Base-by-base conservation (phyloP, 2,888 invertebrate genomes). In the Lasioglossum zephyrum region DNA sequence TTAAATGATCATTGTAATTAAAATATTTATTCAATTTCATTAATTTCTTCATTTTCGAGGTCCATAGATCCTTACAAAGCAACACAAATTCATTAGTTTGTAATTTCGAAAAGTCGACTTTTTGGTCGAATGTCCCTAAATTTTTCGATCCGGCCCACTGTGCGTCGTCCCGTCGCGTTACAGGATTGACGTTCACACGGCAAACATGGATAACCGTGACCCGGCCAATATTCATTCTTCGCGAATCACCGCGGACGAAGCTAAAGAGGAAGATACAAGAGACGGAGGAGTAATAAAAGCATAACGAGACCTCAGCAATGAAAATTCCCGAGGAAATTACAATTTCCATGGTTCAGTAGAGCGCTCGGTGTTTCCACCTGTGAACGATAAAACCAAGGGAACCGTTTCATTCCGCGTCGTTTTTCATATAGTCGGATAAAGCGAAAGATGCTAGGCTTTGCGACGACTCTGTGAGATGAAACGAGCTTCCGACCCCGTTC, bases 381-480 rank as follows among this genome's bases (percentile, higher is more conserved):
- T 18, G 66, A 66, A 36, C 18, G 31, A 66, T 66, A 66, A 66
- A 66, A 66, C 36, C 36, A 3, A 36, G 31, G 18, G 22, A 66
- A 36, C 36, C 36, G 18, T 66, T 66, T 66, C 31, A 66, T 66
- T 66, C 31, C 66, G 66, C 18, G 22, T 18, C 36, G 66, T 66
- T 66, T 66, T 66, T 36, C 66, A 36, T 36, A 36, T 31, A 36
- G 66, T 22, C 8, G 66, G 36, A 36, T 66, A 31, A 31, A 18
- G 36, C 36, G 66, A 4, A 66, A 66, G 66, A 66, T 66, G 36
- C 66, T 36, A 9, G 66, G 66, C 66, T 66, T 66, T 66, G 66
- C 31, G 66, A 31, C 36, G 31, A 16, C 31, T 63, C 63, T 63
- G 31, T 63, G 63, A 63, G 31, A 63, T 63, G 31, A 31, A 63